A percentile compares a stretch with the other conserved stretches of the same genome.
These are phyloP conservation scores for Cygnus olor DNA, from an alignment of 2,797 vertebrate species.

Conservation along the genomic window DNA sequence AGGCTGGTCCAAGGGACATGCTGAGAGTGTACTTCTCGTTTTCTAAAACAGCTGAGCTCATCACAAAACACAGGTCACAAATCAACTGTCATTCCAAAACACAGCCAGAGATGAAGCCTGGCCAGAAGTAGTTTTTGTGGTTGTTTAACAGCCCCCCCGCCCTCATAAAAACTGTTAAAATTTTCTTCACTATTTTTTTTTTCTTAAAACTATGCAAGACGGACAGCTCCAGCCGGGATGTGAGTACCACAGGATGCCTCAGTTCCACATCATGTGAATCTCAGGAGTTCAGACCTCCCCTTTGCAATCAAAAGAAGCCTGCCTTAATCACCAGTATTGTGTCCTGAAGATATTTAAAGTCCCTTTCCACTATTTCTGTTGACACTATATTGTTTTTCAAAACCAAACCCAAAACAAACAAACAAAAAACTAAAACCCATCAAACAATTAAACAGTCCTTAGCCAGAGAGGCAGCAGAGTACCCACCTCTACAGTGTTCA, in stretches of 20 bases:
- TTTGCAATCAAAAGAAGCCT: neutral
- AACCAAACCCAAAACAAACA: neutral
- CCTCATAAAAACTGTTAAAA: neutral
- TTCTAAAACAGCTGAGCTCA: conserved; percentile 20
- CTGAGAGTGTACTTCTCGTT: conserved; percentile 3
- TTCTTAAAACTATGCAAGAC: neutral
- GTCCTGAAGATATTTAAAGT: neutral
- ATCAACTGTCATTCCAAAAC: neutral
- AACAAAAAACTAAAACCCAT: neutral
- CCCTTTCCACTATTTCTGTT: neutral
- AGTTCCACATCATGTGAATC: neutral
- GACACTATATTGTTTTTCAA: neutral
- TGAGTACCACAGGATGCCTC: neutral
- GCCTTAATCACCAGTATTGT: neutral
- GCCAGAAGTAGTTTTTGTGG: neutral
- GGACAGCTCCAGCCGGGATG: neutral
- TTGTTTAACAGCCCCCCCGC: neutral
- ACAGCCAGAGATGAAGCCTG: neutral
- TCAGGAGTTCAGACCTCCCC: neutral
- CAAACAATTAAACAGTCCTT: neutral
- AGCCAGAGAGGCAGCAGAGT: neutral
- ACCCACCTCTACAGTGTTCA: neutral
- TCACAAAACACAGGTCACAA: neutral
- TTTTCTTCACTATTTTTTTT: conserved; percentile 5
- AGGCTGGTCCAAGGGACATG: neutral